Percentiles rank a stretch among this genome's conserved stretches.
Conservation (phyloP, 2,888 invertebrate species). For the Deroplatys truncata region DNA sequence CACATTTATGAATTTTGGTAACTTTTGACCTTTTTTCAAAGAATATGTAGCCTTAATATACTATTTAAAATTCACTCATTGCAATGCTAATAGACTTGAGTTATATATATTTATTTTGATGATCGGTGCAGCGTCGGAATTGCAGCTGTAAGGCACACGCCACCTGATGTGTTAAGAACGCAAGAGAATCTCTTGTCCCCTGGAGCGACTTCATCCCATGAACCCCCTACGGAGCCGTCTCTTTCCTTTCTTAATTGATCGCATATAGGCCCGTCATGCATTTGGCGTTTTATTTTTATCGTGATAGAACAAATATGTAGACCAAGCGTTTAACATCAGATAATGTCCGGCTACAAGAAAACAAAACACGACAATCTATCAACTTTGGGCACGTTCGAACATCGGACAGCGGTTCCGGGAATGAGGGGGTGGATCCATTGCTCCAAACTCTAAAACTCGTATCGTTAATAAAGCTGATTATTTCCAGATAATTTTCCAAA, state of each 20-base stretch:
- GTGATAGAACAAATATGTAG: not conserved
- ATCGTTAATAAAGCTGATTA: too few relatives aligned
- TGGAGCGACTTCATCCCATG: conserved; percentile 3
- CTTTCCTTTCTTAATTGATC: conserved; percentile 28
- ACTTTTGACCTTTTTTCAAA: too few relatives aligned
- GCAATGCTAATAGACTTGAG: too few relatives aligned
- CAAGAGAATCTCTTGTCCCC: conserved; percentile 1
- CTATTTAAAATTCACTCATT: too few relatives aligned
- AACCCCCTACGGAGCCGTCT: conserved; percentile 3
- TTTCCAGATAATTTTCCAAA: too few relatives aligned
- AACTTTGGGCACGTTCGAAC: not conserved
- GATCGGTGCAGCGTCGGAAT: not conserved
- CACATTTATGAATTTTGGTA: too few relatives aligned
- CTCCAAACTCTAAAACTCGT: too few relatives aligned
- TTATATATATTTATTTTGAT: too few relatives aligned
- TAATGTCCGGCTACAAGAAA: not conserved
- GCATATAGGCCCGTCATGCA: conserved; percentile 3
- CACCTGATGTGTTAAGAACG: not conserved
- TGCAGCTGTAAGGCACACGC: not conserved
- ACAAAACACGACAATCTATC: not conserved
- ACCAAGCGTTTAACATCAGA: not conserved
- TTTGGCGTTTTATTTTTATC: not conserved
- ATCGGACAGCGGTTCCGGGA: too few relatives aligned
- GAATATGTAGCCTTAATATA: too few relatives aligned
- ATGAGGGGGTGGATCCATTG: too few relatives aligned